These are phyloP conservation scores for Neopipo cinnamomea DNA, from an alignment of 2,113 vertebrate species.

Conservation along the genomic window DNA sequence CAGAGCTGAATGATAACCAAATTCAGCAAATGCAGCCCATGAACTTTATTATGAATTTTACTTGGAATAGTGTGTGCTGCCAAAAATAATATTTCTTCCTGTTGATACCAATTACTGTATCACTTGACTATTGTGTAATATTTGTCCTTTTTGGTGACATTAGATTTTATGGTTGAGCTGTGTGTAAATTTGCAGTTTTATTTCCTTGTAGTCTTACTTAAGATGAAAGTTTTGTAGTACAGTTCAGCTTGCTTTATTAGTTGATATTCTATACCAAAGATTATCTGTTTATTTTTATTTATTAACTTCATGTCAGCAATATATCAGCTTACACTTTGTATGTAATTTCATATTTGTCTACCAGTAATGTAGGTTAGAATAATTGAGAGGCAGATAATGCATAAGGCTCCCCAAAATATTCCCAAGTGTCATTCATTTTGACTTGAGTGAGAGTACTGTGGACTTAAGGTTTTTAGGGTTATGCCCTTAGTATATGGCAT, in stretches of 20 bases:
- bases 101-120: neutral
- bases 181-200: neutral
- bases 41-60: neutral
- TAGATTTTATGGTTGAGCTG: neutral
- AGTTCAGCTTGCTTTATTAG: neutral
- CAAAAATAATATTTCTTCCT: neutral
- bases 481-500: neutral
- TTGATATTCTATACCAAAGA: neutral
- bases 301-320: neutral
- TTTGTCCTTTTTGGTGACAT: neutral
- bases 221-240: neutral
- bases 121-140: rapidly evolving
- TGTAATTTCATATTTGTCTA: neutral
- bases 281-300: neutral
- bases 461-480: neutral
- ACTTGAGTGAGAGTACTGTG: neutral
- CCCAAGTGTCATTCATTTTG: neutral
- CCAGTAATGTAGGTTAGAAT: neutral
- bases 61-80: neutral
- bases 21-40: neutral
- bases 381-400: neutral
- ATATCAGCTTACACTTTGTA: neutral
- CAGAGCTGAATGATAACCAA: neutral
- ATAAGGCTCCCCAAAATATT: neutral
- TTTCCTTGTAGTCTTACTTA: neutral